Base-by-base conservation (phyloP, 2,797 vertebrate species). In the Enteromius trimaculatus region DNA sequence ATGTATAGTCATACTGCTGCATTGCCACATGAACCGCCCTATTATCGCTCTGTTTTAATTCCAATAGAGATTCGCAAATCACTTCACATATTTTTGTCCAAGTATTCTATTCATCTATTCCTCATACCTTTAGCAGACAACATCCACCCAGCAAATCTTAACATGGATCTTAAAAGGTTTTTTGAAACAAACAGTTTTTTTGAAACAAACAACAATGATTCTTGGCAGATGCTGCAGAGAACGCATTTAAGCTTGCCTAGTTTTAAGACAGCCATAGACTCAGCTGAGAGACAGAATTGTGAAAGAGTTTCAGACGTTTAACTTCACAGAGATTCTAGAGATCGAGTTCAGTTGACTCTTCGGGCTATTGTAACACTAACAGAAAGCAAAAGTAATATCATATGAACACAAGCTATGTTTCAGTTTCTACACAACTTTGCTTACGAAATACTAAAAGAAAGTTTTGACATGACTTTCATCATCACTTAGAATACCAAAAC, bases 351-450 rank as follows among this genome's bases (percentile, higher is more conserved):
- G 42, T 68, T 79, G 75, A 81, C 17, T 76, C 77, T 44, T 84
- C 60, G 19, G 65, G 16, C 34, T 75, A 83, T 49, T 51, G 29
- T 78, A 49, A 80, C 31, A 80, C 71, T 44, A 85, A 83, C 80
- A 86, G 85, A 88, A 88, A 88, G 83, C 81, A 88, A 88, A 86
- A 88, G 77, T 81, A 77, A 86, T 84, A 80, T 85, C 58, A 83
- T 44, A 86, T 64, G 47, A 85, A 85, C 34, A 65, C 72, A 79
- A 10, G 62, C 77, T 66, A 55, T 47, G 51, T 86, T 85, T 88
- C 80, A 86, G 66, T 85, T 84, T 88, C 62, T 79, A 82, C 70
- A 83, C 79, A 78, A 77, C 14, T 26, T 82, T 83, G 82, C 83
- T 88, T 87, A 84, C 66, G 85, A 87, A 88, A 88, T 29, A 71